These are phyloP conservation scores for Diogma glabrata DNA, from an alignment of 2,888 invertebrate species.

Conservation along the genomic window DNA sequence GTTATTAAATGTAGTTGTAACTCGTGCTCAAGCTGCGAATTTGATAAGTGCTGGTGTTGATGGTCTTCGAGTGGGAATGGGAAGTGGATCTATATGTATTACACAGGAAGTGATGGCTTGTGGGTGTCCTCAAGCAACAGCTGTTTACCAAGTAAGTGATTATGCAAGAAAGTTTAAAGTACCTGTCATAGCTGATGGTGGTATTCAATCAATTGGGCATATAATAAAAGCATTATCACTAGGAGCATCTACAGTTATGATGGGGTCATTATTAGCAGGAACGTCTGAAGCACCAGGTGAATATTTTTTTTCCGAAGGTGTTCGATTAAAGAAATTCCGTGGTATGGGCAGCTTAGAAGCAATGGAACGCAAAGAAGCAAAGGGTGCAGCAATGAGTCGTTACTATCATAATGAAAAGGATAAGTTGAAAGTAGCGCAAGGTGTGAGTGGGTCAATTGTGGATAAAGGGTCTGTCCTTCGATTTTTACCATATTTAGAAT, in stretches of 20 bases:
- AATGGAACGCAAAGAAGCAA: slow-evolving; percentile 87
- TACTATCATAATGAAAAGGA: slow-evolving; percentile 83
- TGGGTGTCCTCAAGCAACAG: slow-evolving; percentile 95
- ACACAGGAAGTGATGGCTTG: slow-evolving; percentile 99
- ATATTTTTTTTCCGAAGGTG: slow-evolving; percentile 97
- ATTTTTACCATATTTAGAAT: slow-evolving; percentile 90
- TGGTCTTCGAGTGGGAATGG: slow-evolving; percentile 96
- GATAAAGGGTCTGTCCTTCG: slow-evolving; percentile 95
- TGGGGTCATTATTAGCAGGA: slow-evolving; percentile 96
- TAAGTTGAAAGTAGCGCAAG: slow-evolving; percentile 94
- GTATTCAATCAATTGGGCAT: slow-evolving; percentile 92
- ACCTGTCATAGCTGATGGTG: slow-evolving; percentile 98
- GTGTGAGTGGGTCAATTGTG: slow-evolving; percentile 95
- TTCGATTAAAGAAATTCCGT: slow-evolving; percentile 93
- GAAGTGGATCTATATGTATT: slow-evolving; percentile 97
- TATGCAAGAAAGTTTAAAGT: slow-evolving; percentile 81
- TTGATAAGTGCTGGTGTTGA: slow-evolving; percentile 97
- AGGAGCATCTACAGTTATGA: slow-evolving; percentile 96
- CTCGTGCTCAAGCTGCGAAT: slow-evolving; percentile 90
- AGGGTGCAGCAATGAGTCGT: slow-evolving; percentile 74
- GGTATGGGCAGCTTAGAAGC: slow-evolving; percentile 99
- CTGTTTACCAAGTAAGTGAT: slow-evolving; percentile 89
- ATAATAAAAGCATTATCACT: slow-evolving; percentile 88
- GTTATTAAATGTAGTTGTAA: no score
- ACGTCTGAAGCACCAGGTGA: slow-evolving; percentile 98